Conservation (phyloP, 2,113 vertebrate species). For the Microcebus lehilahytsara region DNA sequence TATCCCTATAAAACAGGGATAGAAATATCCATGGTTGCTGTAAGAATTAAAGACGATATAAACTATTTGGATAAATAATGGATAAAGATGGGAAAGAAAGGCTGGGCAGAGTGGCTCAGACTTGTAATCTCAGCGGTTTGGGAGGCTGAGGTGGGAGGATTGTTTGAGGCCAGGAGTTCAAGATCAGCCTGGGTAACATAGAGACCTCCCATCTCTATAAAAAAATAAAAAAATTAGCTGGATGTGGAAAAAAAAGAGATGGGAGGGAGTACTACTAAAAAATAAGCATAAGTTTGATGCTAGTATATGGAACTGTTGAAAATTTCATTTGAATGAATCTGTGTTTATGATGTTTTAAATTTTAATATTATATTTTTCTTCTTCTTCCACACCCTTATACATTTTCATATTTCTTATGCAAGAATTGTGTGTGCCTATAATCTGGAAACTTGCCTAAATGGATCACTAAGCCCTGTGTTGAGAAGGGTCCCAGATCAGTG, state of each 20-base stretch:
- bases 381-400: neutral
- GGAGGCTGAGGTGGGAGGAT: neutral
- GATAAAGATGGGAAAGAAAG: neutral
- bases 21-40: neutral
- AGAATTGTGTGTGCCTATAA: neutral
- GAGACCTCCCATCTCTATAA: neutral
- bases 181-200: neutral
- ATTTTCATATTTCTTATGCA: neutral
- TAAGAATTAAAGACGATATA: slow-evolving; percentile 47
- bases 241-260: neutral
- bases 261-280: slow-evolving; percentile 1
- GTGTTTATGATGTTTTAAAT: slow-evolving; percentile 17
- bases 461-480: neutral
- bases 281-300: neutral
- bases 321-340: slow-evolving; percentile 11
- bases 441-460: neutral
- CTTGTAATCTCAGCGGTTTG: neutral
- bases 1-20: neutral
- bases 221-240: neutral
- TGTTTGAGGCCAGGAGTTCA: neutral
- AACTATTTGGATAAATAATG: neutral
- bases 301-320: neutral
- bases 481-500: neutral
- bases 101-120: neutral
- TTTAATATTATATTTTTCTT: neutral